A percentile compares a stretch with the other conserved stretches of the same genome.
Evolutionary conservation across 2,113 vertebrate species (phyloP).

Genomic region (Peromyscus polionotus): DNA sequence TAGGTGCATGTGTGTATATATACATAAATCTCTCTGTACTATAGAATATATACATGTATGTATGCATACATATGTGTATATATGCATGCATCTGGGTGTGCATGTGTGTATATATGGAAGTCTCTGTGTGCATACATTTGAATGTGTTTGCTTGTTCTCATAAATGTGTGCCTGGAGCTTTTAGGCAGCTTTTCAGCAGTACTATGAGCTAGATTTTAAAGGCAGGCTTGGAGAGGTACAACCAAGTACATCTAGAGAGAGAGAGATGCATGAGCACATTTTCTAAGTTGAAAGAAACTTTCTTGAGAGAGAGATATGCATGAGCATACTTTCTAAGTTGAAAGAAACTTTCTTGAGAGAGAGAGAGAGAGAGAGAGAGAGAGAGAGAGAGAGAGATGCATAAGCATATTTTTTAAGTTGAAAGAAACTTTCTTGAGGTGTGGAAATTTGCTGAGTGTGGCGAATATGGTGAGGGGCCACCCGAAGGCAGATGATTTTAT

Average conservation of each 20-base stretch:
- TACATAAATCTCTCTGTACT: neutral
- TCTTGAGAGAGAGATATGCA: neutral
- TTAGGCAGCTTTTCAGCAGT: neutral
- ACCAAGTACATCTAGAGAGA: neutral
- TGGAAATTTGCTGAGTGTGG: neutral
- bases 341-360: neutral
- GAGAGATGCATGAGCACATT: neutral
- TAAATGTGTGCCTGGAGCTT: neutral
- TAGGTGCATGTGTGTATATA: too few relatives aligned
- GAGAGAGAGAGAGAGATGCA: neutral
- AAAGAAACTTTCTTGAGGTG: neutral
- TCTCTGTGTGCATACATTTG: neutral
- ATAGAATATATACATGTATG: neutral
- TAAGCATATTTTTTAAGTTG: neutral
- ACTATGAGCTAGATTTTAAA: neutral
- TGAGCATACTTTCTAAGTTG: neutral
- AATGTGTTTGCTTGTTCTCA: neutral
- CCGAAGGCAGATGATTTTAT: neutral
- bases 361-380: neutral
- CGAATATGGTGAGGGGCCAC: conserved; percentile 10
- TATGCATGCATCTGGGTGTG: neutral
- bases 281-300: conserved; percentile 1
- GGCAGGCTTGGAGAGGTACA: neutral
- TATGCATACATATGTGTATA: neutral
- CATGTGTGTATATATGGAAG: neutral